Conservation (phyloP, 2,113 vertebrate genomes). For the Cololabis saira region DNA sequence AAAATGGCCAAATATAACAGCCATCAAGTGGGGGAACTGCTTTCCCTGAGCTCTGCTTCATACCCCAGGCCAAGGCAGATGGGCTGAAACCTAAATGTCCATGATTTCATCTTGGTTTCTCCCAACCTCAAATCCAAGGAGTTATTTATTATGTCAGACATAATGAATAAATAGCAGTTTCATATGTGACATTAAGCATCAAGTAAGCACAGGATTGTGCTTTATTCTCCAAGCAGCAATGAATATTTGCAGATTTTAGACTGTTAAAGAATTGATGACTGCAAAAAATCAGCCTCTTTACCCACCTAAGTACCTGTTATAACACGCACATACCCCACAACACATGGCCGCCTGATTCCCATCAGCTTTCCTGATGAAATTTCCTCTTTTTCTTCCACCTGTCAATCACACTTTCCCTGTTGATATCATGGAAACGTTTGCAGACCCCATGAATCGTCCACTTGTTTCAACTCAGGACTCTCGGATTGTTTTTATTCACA, state of each 20-base stretch:
- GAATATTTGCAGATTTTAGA: conserved; percentile 34
- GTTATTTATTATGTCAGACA: conserved; percentile 73
- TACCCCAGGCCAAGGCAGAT: conserved; percentile 39
- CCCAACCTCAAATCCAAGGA: conserved; percentile 64
- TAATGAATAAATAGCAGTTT: conserved; percentile 73
- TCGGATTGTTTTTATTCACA: conserved; percentile 63
- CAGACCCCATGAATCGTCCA: conserved; percentile 60
- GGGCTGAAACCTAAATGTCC: conserved; percentile 60
- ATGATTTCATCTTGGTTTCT: conserved; percentile 54
- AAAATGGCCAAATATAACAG: conserved; percentile 69
- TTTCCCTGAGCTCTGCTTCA: conserved; percentile 44
- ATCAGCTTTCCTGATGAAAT: conserved; percentile 37
- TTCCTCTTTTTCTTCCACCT: conserved; percentile 5
- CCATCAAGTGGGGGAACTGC: conserved; percentile 55
- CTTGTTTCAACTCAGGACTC: conserved; percentile 69
- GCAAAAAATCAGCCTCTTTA: conserved; percentile 8
- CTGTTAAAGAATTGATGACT: conserved; percentile 30
- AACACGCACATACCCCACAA: conserved; percentile 18
- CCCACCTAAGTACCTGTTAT: conserved; percentile 32
- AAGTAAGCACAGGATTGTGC: too few relatives aligned
- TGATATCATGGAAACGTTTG: conserved; percentile 69
- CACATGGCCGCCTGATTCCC: conserved; percentile 1
- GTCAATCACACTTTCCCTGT: conserved; percentile 56
- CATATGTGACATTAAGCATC: conserved; percentile 5
- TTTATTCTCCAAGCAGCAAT: too few relatives aligned